These are phyloP conservation scores for Papilio machaon DNA, from an alignment of 1,140 invertebrate species.

Conservation along the genomic window DNA sequence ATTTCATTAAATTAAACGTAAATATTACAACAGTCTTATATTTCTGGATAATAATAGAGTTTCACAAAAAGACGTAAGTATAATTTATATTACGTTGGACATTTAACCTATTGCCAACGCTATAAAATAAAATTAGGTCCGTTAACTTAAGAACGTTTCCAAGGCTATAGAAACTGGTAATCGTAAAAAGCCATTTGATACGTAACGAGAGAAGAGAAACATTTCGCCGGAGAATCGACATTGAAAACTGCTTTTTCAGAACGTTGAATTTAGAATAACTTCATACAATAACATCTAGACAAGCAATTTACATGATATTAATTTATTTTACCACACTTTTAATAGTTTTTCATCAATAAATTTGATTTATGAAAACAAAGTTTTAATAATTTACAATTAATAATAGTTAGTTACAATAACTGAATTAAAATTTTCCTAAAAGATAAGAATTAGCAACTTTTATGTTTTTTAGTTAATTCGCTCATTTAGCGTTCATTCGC, in stretches of 20 bases:
- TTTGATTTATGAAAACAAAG: too few relatives aligned
- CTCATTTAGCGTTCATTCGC: too few relatives aligned
- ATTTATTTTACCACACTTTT: background rate
- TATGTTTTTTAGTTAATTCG: too few relatives aligned
- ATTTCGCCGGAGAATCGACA: slow-evolving; percentile 8
- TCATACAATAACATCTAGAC: background rate
- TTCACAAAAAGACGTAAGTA: background rate
- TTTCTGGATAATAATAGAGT: background rate
- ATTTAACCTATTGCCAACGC: slow-evolving; percentile 3
- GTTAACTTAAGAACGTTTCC: slow-evolving; percentile 15
- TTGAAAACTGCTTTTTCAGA: background rate
- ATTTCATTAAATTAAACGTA: too few relatives aligned
- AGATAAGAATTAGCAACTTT: too few relatives aligned
- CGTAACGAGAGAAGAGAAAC: slow-evolving; percentile 21
- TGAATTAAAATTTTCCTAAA: too few relatives aligned
- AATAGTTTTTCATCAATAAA: background rate
- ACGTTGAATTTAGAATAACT: background rate
- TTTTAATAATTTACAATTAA: too few relatives aligned
- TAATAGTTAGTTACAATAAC: background rate
- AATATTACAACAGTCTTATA: background rate
- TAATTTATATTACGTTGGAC: background rate
- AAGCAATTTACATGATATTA: background rate
- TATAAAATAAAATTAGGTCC: slow-evolving; percentile 22
- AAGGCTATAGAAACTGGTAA: slow-evolving; percentile 7
- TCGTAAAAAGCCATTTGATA: slow-evolving; percentile 18